Percentiles rank a stretch among this genome's conserved stretches.
Conservation (phyloP, 2,113 vertebrate species). For the Lathamus discolor region DNA sequence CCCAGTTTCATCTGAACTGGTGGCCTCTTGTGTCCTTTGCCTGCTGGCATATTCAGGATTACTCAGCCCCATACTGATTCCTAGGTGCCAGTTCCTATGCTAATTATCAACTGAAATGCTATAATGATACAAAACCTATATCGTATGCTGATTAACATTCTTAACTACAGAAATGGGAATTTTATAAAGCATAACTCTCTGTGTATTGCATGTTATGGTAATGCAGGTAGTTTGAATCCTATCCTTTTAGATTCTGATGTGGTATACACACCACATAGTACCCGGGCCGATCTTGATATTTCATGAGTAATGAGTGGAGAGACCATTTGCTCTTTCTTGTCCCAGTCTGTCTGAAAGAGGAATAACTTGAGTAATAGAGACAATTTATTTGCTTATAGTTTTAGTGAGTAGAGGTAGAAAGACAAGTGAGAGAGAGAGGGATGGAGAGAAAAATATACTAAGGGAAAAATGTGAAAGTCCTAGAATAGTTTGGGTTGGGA, state of each 20-base stretch:
- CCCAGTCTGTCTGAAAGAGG: neutral
- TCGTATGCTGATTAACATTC: neutral
- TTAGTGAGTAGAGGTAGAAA: neutral
- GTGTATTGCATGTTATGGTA: neutral
- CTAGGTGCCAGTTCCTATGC: neutral
- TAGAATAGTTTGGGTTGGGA: neutral
- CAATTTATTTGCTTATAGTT: neutral
- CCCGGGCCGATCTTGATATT: neutral
- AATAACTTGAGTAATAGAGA: neutral
- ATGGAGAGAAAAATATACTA: neutral
- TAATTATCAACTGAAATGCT: neutral
- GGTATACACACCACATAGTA: neutral
- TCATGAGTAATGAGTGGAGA: neutral
- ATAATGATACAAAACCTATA: neutral
- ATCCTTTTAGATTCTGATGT: neutral
- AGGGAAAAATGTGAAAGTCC: neutral
- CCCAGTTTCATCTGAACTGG: neutral
- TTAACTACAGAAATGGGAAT: neutral
- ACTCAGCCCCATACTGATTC: neutral
- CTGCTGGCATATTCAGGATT: neutral
- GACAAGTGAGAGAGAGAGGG: neutral
- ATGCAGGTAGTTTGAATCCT: neutral
- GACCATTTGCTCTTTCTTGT: neutral
- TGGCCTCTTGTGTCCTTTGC: neutral
- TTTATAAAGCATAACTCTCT: neutral